Percentiles rank a stretch among this genome's conserved stretches.
Evolutionary conservation across 2,888 invertebrate species (phyloP).

Genomic region (Leptinotarsa peninsularis): DNA sequence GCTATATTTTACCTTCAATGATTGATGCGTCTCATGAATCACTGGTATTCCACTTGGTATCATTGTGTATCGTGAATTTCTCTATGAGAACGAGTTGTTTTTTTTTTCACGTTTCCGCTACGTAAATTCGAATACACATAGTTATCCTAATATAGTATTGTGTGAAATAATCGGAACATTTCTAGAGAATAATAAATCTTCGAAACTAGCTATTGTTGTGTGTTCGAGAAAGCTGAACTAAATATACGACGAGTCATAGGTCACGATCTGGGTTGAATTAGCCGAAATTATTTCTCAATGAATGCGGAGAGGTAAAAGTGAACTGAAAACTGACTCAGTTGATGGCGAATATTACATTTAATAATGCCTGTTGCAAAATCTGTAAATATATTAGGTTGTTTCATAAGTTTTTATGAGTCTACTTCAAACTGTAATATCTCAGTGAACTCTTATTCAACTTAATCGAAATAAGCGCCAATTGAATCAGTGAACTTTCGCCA

Average conservation of each 20-base stretch:
- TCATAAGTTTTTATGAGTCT: too few species aligned
- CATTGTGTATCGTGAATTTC: background rate
- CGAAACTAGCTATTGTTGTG: slow-evolving; percentile 13
- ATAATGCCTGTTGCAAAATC: background rate
- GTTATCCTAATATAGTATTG: background rate
- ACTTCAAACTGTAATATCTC: too few species aligned
- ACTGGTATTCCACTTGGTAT: background rate
- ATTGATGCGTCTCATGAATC: background rate
- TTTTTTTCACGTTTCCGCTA: slow-evolving; percentile 1
- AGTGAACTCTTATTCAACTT: too few species aligned
- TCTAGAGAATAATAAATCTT: slow-evolving; percentile 11
- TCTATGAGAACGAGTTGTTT: background rate
- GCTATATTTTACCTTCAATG: too few species aligned
- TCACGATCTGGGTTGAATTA: slow-evolving; percentile 3
- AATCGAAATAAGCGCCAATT: too few species aligned
- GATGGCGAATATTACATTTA: background rate
- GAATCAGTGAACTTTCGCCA: too few species aligned
- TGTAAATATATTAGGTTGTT: too few species aligned
- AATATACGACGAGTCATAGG: slow-evolving; percentile 7
- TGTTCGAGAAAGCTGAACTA: slow-evolving; percentile 22
- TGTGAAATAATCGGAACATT: slow-evolving; percentile 16
- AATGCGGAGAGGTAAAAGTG: slow-evolving; percentile 1
- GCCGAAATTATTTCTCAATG: background rate
- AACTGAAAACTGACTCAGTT: background rate
- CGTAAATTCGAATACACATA: slow-evolving; percentile 1